Conservation (phyloP, 2,797 vertebrate genomes). For the Knipowitschia caucasica region DNA sequence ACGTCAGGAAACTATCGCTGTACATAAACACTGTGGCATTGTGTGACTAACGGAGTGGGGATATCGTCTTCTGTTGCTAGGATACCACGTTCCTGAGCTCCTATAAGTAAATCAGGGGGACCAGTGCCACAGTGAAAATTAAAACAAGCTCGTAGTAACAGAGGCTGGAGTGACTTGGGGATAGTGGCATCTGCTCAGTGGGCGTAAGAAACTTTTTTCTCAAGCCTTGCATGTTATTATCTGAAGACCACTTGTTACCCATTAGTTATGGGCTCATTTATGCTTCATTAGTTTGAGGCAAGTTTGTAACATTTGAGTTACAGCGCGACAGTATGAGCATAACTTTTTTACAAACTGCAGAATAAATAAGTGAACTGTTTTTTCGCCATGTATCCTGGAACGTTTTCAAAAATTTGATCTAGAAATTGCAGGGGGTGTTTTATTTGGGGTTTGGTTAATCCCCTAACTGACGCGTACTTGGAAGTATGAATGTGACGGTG, state of each 20-base stretch:
- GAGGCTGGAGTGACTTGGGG: constrained; percentile 52
- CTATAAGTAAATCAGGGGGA: constrained; percentile 66
- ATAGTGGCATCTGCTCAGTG: constrained; percentile 12
- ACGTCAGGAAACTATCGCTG: constrained; percentile 14
- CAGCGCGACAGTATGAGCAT: too few species aligned
- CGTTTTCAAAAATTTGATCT: too few species aligned
- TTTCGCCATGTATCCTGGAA: too few species aligned
- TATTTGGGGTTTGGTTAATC: too few species aligned
- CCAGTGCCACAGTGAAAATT: constrained; percentile 62
- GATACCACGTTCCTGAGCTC: constrained; percentile 66
- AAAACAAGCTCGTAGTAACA: constrained; percentile 55
- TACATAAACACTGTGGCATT: constrained; percentile 22
- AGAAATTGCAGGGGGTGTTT: too few species aligned
- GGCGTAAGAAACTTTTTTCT: background rate
- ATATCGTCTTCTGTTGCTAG: constrained; percentile 73
- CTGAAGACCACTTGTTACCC: background rate
- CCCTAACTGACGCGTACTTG: too few species aligned
- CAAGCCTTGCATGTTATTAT: background rate
- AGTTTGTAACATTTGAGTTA: too few species aligned
- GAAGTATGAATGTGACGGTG: too few species aligned
- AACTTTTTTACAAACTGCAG: too few species aligned
- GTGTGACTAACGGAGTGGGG: constrained; percentile 53
- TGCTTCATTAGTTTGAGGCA: too few species aligned
- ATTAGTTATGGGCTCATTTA: too few species aligned
- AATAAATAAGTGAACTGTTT: too few species aligned